Base-by-base conservation (phyloP, 2,797 vertebrate species). In the Periparus ater region DNA sequence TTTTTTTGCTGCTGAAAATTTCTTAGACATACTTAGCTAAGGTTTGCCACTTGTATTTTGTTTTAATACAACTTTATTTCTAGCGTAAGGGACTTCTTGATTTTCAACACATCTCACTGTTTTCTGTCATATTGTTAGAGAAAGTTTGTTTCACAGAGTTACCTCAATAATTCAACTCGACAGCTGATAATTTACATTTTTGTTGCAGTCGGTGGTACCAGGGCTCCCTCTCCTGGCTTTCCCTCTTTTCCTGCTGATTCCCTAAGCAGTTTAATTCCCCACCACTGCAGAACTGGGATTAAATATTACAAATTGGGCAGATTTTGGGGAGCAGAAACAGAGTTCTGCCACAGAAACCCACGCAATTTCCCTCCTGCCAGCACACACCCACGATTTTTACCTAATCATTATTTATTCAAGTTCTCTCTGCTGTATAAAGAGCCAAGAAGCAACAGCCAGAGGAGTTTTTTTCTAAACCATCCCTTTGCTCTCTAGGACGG, bases 171-270 rank as follows among this genome's bases (percentile, higher is more conserved):
- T n/a, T 67, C 29, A 40, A 4, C 34, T 18, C 44, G 23, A 58
- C 34, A 40, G 16, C 63, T n/a, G 53, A 21, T n/a, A 32, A 57
- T 57, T 67, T 40, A 48, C 6, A 79, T 79, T 79, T 32, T 13
- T 30, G n/a, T 26, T 38, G 29, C 34, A 2, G 15, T 25, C 14
- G 2, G n/a, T 51, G 65, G 34, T 34, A 2, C 30, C 30, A 9
- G 88, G 54, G 83, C 93, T 82, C 96, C 96, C 95, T 95, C 95
- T 96, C 25, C 70, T 90, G 96, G 75, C 22, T 58, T 4, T 67
- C 23, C 30, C 45, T 11, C 38, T 36, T 36, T 16, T 7, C 27
- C 10, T 10, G 14, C 38, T 12, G 2, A 0, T 36, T 6, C 38
- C 32, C 19, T 1, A 8, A 0, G 3, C 2, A 2, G 3, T 53